These are phyloP conservation scores for Cyphomyrmex costatus DNA, from an alignment of 1,140 invertebrate species.

Conservation along the genomic window DNA sequence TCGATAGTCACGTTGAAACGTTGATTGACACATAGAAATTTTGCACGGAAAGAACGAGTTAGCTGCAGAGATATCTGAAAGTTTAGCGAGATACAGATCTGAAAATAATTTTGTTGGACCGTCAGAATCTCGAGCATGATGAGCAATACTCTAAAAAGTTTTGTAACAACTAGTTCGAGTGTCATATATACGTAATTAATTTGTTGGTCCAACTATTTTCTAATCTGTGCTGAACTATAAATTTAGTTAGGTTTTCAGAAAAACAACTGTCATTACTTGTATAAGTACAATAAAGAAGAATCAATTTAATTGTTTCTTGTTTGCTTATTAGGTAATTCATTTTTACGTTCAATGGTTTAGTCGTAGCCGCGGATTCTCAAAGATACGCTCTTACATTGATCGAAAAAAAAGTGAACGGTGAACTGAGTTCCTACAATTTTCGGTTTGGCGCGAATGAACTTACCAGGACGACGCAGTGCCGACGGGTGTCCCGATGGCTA, in stretches of 20 bases:
- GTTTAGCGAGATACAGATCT: too few species aligned
- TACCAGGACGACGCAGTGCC: slow-evolving; percentile 47
- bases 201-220: too few species aligned
- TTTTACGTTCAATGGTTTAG: background rate
- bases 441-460: slow-evolving; percentile 62
- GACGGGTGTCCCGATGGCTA: slow-evolving; percentile 75
- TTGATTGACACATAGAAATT: background rate
- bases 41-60: background rate
- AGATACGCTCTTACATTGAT: background rate
- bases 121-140: too few species aligned
- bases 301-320: too few species aligned
- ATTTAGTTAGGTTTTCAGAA: too few species aligned
- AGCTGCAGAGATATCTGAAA: too few species aligned
- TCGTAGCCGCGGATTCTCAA: background rate
- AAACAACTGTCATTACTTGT: background rate
- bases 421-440: slow-evolving; percentile 64
- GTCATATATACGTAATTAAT: too few species aligned
- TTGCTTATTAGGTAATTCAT: background rate
- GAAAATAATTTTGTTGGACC: too few species aligned
- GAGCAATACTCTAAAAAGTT: too few species aligned
- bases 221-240: too few species aligned
- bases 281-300: background rate
- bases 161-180: too few species aligned
- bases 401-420: slow-evolving; percentile 1
- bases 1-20: slow-evolving; percentile 3